Evolutionary conservation across 2,888 invertebrate genomes (phyloP), one percentile per base, ranked within the genome.

Genomic region (Melinaea marsaeus): DNA sequence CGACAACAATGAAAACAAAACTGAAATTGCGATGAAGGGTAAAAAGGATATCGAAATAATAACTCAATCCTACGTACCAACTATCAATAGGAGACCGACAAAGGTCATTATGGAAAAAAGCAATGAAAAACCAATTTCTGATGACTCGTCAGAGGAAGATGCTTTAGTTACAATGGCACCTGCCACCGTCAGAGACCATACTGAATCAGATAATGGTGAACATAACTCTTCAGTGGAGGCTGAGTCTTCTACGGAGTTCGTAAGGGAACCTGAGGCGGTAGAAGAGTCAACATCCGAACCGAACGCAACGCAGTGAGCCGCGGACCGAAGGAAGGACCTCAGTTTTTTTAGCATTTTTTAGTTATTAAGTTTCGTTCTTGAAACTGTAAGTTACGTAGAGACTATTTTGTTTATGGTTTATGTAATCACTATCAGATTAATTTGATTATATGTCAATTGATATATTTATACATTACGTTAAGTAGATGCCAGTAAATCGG

Each of bases 371-470:
- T 88, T 88, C 88, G 79, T 84, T 85, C 77, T 84, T 80, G 88
- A 86, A 88, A 86, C 87, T 83, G 72, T 86, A 84, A 85, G 82
- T 85, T 84, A 82, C 67, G 80, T 88, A 89, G 89, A 86, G 85
- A 84, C 84, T 88, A 85, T 79, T 89, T 88, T 83, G 72, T 80
- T 79, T 80, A 83, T 79, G 79, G 77, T 75, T 75, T 75, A 77
- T 68, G 73, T 65, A 68, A 72, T 73, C 74, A 75, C 58, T 72
- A 74, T 79, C 74, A 74, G 69, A 71, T 71, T 75, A 77, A 77
- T 77, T 75, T 2, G 32, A 51, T 32, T 74, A 77, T 69, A 79
- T 72, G 82, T 80, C 81, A 80, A 81, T 79, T 81, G 77, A 68
- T 70, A 63, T 61, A 74, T 75, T 74, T 72, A 75, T 79, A 75